Evolutionary conservation across 2,797 vertebrate species (phyloP).

Genomic region (Chaetophractus vellerosus): DNA sequence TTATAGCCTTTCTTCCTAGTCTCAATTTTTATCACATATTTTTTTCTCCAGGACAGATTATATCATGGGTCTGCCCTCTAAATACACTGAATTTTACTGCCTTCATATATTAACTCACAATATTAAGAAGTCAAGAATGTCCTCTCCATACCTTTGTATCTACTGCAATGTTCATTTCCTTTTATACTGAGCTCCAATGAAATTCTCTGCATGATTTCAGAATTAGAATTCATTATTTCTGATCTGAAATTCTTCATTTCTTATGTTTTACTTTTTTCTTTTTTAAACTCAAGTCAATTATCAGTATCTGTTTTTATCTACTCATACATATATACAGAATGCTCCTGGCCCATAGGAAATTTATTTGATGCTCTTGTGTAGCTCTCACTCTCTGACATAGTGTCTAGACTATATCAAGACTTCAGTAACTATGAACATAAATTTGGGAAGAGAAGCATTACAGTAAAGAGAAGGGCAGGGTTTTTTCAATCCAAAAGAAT

Average conservation of each 20-base stretch:
- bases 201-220: background rate
- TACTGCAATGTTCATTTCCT: background rate
- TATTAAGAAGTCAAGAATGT: background rate
- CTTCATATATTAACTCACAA: background rate
- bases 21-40: background rate
- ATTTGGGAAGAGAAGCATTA: background rate
- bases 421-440: background rate
- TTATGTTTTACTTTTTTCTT: background rate
- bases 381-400: background rate
- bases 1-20: background rate
- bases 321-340: background rate
- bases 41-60: background rate
- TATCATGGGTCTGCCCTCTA: background rate
- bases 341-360: background rate
- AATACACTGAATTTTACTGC: background rate
- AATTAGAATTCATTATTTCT: background rate
- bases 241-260: background rate
- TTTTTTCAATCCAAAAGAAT: background rate
- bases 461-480: background rate
- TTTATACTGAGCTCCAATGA: background rate
- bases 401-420: background rate
- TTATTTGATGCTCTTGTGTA: background rate
- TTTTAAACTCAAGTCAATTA: background rate
- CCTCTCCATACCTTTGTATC: background rate
- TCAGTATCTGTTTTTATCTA: background rate